Evolutionary conservation across 2,888 invertebrate genomes (phyloP).

Genomic region (Sarcophaga rosellei): DNA sequence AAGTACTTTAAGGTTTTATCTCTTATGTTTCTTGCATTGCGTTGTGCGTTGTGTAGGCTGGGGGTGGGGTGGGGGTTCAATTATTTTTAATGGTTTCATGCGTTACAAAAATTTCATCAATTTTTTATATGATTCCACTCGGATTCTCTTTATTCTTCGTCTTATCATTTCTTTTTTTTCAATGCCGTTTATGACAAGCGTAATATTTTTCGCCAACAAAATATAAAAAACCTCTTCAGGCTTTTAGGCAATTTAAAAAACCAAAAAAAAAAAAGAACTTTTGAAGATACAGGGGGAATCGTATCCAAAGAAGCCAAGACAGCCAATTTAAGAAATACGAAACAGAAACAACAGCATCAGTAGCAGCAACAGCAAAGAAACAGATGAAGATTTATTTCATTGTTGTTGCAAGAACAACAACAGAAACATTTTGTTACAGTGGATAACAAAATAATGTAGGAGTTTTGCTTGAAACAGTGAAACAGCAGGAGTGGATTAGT

Average conservation of each 20-base stretch:
- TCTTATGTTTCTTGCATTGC: not conserved
- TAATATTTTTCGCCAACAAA: slow-evolving; percentile 32
- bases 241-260: slow-evolving; percentile 33
- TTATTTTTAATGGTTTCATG: slow-evolving; percentile 66
- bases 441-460: not conserved
- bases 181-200: slow-evolving; percentile 40
- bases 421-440: not conserved
- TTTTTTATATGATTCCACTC: slow-evolving; percentile 54
- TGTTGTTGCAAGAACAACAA: not conserved
- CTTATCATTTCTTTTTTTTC: not conserved
- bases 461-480: not conserved
- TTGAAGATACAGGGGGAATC: not conserved
- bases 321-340: not conserved
- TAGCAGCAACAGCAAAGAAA: not conserved
- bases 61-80: slow-evolving; percentile 27
- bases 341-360: not conserved
- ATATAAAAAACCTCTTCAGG: slow-evolving; percentile 38
- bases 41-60: not conserved
- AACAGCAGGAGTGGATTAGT: too few relatives aligned
- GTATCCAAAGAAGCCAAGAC: not conserved
- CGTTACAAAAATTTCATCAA: slow-evolving; percentile 62
- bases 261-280: not conserved
- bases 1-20: slow-evolving; percentile 42
- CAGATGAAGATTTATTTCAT: slow-evolving; percentile 8
- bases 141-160: too few relatives aligned